Base-by-base conservation (phyloP, 2,113 vertebrate species). In the Nesoenas mayeri region DNA sequence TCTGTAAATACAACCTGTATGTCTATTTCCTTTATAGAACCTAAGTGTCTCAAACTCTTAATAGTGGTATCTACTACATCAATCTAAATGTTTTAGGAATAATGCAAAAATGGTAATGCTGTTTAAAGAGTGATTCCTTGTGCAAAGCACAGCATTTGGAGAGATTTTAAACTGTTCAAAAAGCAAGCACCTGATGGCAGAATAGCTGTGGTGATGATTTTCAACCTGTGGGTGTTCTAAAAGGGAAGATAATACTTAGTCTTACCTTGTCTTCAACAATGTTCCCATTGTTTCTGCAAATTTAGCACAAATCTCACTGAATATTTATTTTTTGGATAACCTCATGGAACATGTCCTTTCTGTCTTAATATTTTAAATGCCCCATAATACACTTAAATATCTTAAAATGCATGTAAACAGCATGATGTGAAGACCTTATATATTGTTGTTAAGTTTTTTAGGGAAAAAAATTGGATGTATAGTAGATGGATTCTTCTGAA, bases 171-270 rank as follows among this genome's bases (percentile, higher is more conserved):
- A 36, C 31, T 72, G 31, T 83, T 93, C 5, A 48, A 32, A 87
- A 88, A 47, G 83, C 11, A 53, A 74, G 36, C 26, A 89, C 8
- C 21, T 87, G 32, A 81, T 89, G 16, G n/a, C 32, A 79, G 58
- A 88, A 61, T 21, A 70, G 29, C 44, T 77, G 29, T 57, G 29
- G 34, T 69, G 84, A 83, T 61, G 47, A 83, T 88, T 69, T 95
- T 85, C 62, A 80, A 16, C 75, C 44, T 83, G 71, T 93, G 90
- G 91, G 71, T 93, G 81, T 91, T 87, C 21, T 83, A 83, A 64
- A 83, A 88, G n/a, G 64, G 54, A 79, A 92, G 53, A 89, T 64
- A 91, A 87, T 91, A 74, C 42, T 65, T 80, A 81, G 26, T 58
- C 32, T 90, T 90, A 53, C 38, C n/a, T 89, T 6, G 2, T 44